Base-by-base conservation (phyloP, 2,797 vertebrate genomes). In the Oryzias dopingdopingensis region DNA sequence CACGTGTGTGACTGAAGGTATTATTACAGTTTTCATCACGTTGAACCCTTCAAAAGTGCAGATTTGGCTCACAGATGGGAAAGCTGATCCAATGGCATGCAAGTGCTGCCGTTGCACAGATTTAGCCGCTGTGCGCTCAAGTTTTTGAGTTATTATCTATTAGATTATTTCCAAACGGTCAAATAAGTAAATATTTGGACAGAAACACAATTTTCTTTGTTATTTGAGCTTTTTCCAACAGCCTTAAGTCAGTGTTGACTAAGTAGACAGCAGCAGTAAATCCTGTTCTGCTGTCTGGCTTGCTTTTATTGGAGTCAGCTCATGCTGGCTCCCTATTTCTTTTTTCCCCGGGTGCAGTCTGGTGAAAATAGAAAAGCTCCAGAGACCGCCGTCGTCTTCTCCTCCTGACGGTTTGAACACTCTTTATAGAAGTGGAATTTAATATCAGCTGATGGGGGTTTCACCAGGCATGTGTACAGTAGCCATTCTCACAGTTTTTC, bases 401-500 rank as follows among this genome's bases (percentile, higher is more conserved):
- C 7, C 26, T 29, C 20, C 32, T 23, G 42, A 51, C 17, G 45
- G 56, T 58, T 1, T 50, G 59, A 61, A 68, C 56, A 32, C 24
- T 13, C 2, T 20, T 6, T 56, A 49, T 49, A 20, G 56, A 66
- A 67, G 40, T 32, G 43, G 10, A 57, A 55, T 7, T 42, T 53
- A 73, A 61, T 59, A 20, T 64, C 62, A 62, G 14, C 59, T 40
- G 55, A 59, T 60, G 4, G 52, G 59, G 43, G 42, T 65, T 68
- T 62, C 40, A 42, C 14, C 52, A 52, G 45, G 49, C 63, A 48
- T 0, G 37, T 15, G 32, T 4, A 22, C 54, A 40, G 45, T 60
- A 79, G 80, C 5, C 6, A 81, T 77, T 20, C 49, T 24, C 23
- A 59, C 42, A 63, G 42, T 50, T 62, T 65, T 68, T 17, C 17